phyloP scores from a whole-genome alignment of 2,797 vertebrate genomes.

The Acanthurus lineatus region DNA sequence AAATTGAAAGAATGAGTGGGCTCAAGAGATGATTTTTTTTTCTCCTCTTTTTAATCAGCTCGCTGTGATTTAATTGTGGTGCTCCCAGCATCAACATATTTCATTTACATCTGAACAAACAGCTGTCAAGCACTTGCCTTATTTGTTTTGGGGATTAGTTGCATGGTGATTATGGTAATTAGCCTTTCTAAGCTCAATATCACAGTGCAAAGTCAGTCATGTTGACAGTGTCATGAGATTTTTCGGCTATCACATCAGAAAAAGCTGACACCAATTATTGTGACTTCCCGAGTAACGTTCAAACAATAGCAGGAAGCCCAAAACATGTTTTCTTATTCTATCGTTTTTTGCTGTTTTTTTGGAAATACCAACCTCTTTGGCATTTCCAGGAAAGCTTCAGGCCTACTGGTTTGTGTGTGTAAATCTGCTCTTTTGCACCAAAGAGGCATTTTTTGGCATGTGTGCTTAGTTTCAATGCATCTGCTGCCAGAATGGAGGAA shows the following conservation, averaged over 20 bases:
- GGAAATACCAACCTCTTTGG: slow-evolving; percentile 64
- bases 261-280: slow-evolving; percentile 72
- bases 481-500: slow-evolving; percentile 75
- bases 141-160: slow-evolving; percentile 38
- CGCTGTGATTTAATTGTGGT: slow-evolving; percentile 45
- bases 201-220: slow-evolving; percentile 47
- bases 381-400: slow-evolving; percentile 73
- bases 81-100: slow-evolving; percentile 22
- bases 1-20: slow-evolving; percentile 37
- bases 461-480: slow-evolving; percentile 66
- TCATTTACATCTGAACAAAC: slow-evolving; percentile 41
- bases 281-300: slow-evolving; percentile 63
- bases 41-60: slow-evolving; percentile 48
- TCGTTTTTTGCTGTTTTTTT: slow-evolving; percentile 73
- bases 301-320: slow-evolving; percentile 82
- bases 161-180: slow-evolving; percentile 42
- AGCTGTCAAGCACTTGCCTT: slow-evolving; percentile 30
- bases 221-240: slow-evolving; percentile 49
- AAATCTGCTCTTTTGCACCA: slow-evolving; percentile 58
- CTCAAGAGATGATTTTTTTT: slow-evolving; percentile 28
- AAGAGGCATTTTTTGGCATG: slow-evolving; percentile 51
- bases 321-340: slow-evolving; percentile 67
- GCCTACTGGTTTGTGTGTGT: slow-evolving; percentile 40
- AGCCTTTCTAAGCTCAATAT: slow-evolving; percentile 19
- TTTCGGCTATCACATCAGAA: slow-evolving; percentile 53